Conservation (phyloP, 1,140 invertebrate species). For the Drosophila repletoides region DNA sequence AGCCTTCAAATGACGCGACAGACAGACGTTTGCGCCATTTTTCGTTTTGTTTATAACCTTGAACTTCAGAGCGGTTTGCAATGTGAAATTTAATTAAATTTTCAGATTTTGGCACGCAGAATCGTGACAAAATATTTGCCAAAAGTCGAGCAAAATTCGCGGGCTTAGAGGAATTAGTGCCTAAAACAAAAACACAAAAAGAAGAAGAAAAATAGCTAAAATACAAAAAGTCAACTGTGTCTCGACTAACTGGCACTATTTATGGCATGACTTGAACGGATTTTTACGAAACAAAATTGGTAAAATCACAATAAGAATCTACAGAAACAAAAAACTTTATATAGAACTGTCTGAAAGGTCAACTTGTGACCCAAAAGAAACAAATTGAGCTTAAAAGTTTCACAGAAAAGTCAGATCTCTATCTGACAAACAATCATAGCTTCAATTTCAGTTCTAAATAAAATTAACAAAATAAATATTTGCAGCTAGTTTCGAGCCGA, state of each 20-base stretch:
- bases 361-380: no score
- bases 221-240: not conserved
- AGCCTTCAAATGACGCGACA: no score
- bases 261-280: constrained; percentile 38
- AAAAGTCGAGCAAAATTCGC: constrained; percentile 11
- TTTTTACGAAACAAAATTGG: no score
- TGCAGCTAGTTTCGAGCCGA: no score
- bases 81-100: constrained; percentile 47
- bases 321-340: not conserved
- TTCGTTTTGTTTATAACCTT: constrained; percentile 54
- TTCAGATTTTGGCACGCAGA: constrained; percentile 54
- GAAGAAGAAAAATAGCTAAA: not conserved
- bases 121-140: constrained; percentile 69
- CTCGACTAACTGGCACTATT: constrained; percentile 24
- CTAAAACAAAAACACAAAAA: not conserved
- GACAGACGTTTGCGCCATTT: constrained; percentile 1
- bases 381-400: no score
- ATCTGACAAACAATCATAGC: no score
- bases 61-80: constrained; percentile 53
- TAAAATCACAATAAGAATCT: constrained; percentile 36
- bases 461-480: no score
- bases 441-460: no score
- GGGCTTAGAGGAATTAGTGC: not conserved
- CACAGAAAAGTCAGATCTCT: no score
- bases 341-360: no score